Conservation (phyloP, 2,113 vertebrate genomes). For the Herpailurus yagouaroundi region DNA sequence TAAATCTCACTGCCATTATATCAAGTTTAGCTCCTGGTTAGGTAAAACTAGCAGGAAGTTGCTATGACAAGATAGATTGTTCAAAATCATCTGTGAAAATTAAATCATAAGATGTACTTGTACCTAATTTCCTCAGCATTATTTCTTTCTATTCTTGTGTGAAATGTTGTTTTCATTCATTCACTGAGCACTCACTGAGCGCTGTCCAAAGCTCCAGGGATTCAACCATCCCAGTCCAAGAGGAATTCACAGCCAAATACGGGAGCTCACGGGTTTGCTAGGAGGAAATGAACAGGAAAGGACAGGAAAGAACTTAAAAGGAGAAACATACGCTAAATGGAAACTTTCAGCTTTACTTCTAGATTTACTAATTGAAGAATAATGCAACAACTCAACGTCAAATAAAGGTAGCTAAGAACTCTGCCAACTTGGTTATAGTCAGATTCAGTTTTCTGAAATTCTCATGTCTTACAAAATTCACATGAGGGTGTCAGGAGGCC, state of each 20-base stretch:
- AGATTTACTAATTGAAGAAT: constrained; percentile 25
- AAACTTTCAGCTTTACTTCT: not conserved
- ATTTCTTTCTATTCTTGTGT: constrained; percentile 11
- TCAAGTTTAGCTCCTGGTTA: not conserved
- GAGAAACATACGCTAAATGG: not conserved
- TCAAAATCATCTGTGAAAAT: constrained; percentile 11
- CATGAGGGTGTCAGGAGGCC: not conserved
- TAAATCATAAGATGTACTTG: not conserved
- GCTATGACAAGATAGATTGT: not conserved
- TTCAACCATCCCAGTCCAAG: not conserved
- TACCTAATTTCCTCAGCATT: not conserved
- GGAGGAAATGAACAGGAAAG: not conserved
- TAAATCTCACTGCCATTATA: not conserved
- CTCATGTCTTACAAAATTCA: not conserved
- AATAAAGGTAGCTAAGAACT: not conserved
- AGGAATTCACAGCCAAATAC: not conserved
- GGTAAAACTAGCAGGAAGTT: not conserved
- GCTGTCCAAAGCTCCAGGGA: not conserved
- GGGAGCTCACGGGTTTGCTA: not conserved
- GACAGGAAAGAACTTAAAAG: not conserved
- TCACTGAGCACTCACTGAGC: not conserved
- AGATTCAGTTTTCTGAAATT: not conserved
- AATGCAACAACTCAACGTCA: not conserved
- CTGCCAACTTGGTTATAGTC: not conserved
- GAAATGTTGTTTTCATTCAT: constrained; percentile 13